Conservation (phyloP, 2,797 vertebrate genomes). For the Tragopan temminckii region DNA sequence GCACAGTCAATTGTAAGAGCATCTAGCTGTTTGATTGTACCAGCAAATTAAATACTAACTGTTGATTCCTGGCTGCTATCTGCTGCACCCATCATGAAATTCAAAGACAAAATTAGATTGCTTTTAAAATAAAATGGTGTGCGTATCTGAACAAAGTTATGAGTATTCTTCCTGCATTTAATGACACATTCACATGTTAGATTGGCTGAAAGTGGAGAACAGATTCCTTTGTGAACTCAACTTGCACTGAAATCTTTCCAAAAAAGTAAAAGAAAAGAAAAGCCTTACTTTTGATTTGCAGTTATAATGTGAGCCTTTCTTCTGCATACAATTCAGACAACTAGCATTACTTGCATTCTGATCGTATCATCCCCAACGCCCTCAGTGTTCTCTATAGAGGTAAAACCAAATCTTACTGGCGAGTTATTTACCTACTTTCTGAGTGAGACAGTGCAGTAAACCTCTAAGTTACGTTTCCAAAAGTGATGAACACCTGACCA, state of each 20-base stretch:
- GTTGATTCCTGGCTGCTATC: conserved; percentile 48
- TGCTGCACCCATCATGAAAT: neutral
- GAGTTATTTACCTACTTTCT: neutral
- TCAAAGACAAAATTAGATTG: conserved; percentile 4
- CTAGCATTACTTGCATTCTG: accelerated
- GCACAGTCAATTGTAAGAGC: conserved; percentile 62
- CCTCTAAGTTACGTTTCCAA: neutral
- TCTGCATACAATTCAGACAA: accelerated
- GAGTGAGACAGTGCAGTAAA: accelerated
- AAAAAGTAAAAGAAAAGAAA: neutral
- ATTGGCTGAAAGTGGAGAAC: neutral
- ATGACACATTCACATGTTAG: neutral
- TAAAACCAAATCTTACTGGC: neutral
- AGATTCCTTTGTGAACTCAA: neutral
- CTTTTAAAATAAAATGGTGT: conserved; percentile 17
- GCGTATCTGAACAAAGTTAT: neutral
- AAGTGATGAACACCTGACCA: neutral
- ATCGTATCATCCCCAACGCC: neutral
- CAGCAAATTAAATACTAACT: conserved; percentile 63
- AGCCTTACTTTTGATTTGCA: neutral
- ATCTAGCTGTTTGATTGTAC: conserved; percentile 63
- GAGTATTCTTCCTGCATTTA: neutral
- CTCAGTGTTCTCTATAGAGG: neutral
- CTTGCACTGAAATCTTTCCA: neutral
- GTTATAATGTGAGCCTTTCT: neutral